Conservation (phyloP, 2,888 invertebrate genomes). For the Acrobasis consociella region DNA sequence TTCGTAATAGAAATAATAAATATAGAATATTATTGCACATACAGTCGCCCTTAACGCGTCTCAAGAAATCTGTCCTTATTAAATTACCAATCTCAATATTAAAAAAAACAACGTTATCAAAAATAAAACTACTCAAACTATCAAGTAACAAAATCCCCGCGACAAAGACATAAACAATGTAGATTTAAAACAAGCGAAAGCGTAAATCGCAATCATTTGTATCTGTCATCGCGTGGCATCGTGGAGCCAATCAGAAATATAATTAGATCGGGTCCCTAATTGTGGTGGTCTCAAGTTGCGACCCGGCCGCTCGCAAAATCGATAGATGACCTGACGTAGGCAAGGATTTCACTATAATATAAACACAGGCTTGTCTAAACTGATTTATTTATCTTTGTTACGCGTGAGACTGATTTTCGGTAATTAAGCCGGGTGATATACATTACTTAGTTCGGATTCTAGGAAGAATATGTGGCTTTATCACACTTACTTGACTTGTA, state of each 20-base stretch:
- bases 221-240: conserved; percentile 42
- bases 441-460: background rate
- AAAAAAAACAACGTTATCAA: too few species aligned
- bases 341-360: conserved; percentile 18
- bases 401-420: conserved; percentile 6
- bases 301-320: conserved; percentile 64
- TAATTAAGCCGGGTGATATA: conserved; percentile 8
- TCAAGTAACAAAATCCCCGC: background rate
- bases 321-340: conserved; percentile 61
- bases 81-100: too few species aligned
- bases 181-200: conserved; percentile 12
- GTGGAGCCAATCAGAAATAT: conserved; percentile 74
- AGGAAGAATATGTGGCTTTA: too few species aligned
- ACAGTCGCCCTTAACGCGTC: too few species aligned
- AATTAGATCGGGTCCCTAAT: conserved; percentile 79
- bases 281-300: conserved; percentile 78
- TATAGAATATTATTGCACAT: too few species aligned
- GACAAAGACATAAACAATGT: conserved; percentile 9
- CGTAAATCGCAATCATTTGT: conserved; percentile 22
- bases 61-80: too few species aligned
- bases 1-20: too few species aligned
- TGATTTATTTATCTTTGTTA: conserved; percentile 16
- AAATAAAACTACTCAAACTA: background rate
- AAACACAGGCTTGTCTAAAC: conserved; percentile 8
- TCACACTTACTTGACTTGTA: too few species aligned